A percentile compares a stretch with the other conserved stretches of the same genome.
These are phyloP conservation scores for Anhinga anhinga DNA, from an alignment of 2,113 vertebrate genomes.

Conservation along the genomic window DNA sequence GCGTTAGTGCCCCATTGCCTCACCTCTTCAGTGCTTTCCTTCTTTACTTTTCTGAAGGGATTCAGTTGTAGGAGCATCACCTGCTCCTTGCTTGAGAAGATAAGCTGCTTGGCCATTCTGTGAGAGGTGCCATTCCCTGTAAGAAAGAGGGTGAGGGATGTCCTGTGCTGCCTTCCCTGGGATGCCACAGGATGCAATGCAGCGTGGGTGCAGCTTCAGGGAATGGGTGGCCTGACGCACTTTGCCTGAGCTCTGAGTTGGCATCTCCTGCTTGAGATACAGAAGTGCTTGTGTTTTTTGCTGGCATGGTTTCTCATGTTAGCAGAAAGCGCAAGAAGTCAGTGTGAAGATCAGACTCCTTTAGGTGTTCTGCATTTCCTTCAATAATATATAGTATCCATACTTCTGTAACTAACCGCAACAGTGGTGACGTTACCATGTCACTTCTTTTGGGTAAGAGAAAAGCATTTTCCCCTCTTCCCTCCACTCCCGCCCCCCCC, in stretches of 20 bases:
- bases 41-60: background rate
- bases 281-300: background rate
- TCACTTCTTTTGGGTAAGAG: background rate
- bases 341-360: background rate
- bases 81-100: background rate
- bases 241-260: background rate
- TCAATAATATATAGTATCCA: accelerated
- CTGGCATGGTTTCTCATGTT: background rate
- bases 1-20: background rate
- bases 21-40: background rate
- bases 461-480: background rate
- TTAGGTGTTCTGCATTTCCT: background rate
- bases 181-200: accelerated
- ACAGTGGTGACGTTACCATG: accelerated
- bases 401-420: background rate
- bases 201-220: background rate
- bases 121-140: background rate
- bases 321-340: background rate
- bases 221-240: accelerated
- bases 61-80: background rate
- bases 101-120: background rate
- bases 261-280: too few relatives aligned
- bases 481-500: too few relatives aligned
- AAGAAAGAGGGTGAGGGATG: background rate
- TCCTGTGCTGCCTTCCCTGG: background rate